Base-by-base conservation (phyloP, 2,888 invertebrate species). In the Phaonia tiefii region DNA sequence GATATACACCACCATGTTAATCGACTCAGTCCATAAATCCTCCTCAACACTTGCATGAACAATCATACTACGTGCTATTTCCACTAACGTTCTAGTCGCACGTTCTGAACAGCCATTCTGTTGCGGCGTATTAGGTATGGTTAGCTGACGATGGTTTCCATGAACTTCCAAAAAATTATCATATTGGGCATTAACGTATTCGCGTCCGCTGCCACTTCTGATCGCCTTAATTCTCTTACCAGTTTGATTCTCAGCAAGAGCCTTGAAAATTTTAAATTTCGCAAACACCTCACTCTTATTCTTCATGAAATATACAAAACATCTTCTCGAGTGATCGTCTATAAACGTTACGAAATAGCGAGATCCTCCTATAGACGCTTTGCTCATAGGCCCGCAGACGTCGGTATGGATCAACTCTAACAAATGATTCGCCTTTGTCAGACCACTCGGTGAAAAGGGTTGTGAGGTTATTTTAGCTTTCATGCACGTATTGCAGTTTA, bases 231-330 rank as follows among this genome's bases (percentile, higher is more conserved):
- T 67, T 67, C 15, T 49, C 1, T 56, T 63, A 2, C 54, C 75
- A 46, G 75, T 72, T 78, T 75, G 71, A 11, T 51, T 20, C 13
- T 81, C 75, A 42, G 58, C 69, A 51, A 74, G 20, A 2, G 15
- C 20, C 25, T 66, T 76, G 54, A 65, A 80, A 5, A 58, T 74
- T 46, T 74, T 74, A 17, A 75, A 77, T 22, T 60, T 58, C 8
- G 8, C n/a, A 10, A 58, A 3, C 8, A 31, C 58, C 15, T 80
- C 49, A 39, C 25, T 26, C 44, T 79, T 74, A 11, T 10, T 15
- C 8, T 67, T 78, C 10, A 81, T 7, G 49, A 78, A 78, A 65
- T 81, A 75, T 8, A 78, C 58, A 73, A 75, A 72, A 1, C 49
- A 11, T 17, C 51, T 31, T 49, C 67, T 49, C 10, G 67, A 51